Evolutionary conservation across 2,797 vertebrate genomes (phyloP), one percentile per base, ranked within the genome.

Genomic region (Paguma larvata): DNA sequence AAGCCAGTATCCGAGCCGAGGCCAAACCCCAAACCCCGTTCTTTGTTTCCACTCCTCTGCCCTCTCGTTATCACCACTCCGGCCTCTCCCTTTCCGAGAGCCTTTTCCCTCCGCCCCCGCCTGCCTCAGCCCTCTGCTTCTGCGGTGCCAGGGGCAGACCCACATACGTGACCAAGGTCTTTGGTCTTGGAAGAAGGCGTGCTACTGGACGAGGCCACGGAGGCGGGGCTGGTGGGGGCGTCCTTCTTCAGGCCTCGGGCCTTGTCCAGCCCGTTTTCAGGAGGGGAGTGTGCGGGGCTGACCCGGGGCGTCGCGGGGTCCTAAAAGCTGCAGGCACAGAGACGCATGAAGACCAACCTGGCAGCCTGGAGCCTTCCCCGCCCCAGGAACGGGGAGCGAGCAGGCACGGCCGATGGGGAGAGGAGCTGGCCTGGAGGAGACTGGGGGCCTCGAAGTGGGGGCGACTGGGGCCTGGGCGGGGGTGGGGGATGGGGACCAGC

Each of bases 181-280:
- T 99, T 99, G 41, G 99, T 99, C 99, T 99, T 99, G 97, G 99
- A 99, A 86, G 99, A 99, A 10, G 99, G 99, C 10, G 99, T 99
- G 99, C 99, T 99, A 98, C 99, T 99, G 38, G 99, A 99, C n/a
- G 99, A 99, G 89, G 99, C 99, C 18, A 99, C 99, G 0, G 99
- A 99, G 98, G 99, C 99, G 0, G 99, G 99, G 98, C 99, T 99
- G 99, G 99, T 99, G 6, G 99, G 99, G 2, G 99, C 99, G 0
- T 99, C 99, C 94, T 99, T 99, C 99, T 99, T 99, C 98, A 99
- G 98, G 86, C 99, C 99, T 0, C 99, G 99, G 14, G 99, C 98
- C 98, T 99, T 99, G 98, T 99, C 99, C 94, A 99, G 98, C 88
- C 99, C 99, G 0, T 99, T 99, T 98, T 99, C 99, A 0, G 99